Conservation (phyloP, 2,113 vertebrate species). For the Phylloscopus trochilus region DNA sequence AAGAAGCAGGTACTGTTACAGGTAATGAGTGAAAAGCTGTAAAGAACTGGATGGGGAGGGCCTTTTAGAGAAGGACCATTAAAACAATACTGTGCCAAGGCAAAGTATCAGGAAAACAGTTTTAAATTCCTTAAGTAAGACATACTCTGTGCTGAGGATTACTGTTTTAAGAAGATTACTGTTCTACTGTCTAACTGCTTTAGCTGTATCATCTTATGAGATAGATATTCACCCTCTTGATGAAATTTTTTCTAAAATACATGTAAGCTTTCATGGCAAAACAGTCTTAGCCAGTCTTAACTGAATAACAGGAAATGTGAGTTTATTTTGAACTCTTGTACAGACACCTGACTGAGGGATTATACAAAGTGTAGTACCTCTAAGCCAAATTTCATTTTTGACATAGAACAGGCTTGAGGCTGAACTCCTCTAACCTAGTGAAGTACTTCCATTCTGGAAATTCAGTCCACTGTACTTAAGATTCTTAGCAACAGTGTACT, state of each 20-base stretch:
- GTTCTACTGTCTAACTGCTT: background rate
- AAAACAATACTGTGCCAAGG: background rate
- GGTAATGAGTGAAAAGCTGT: background rate
- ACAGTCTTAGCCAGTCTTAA: background rate
- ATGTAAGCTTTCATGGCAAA: background rate
- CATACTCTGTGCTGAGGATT: background rate
- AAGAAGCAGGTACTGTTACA: background rate
- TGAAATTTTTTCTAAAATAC: background rate
- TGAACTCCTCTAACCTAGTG: background rate
- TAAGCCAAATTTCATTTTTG: background rate
- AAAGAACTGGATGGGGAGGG: background rate
- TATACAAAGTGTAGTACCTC: background rate
- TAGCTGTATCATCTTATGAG: background rate
- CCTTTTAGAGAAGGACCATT: background rate
- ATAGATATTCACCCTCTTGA: background rate
- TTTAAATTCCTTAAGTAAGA: background rate
- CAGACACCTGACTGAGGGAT: background rate
- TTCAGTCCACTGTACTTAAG: background rate
- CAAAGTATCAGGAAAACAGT: background rate
- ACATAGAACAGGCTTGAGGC: background rate
- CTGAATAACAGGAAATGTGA: background rate
- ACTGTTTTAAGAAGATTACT: background rate
- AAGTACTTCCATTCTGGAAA: background rate
- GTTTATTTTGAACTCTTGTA: background rate
- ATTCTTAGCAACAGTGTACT: background rate